Evolutionary conservation across 1,140 invertebrate species (phyloP).

Genomic region (Sesamia nonagrioides): DNA sequence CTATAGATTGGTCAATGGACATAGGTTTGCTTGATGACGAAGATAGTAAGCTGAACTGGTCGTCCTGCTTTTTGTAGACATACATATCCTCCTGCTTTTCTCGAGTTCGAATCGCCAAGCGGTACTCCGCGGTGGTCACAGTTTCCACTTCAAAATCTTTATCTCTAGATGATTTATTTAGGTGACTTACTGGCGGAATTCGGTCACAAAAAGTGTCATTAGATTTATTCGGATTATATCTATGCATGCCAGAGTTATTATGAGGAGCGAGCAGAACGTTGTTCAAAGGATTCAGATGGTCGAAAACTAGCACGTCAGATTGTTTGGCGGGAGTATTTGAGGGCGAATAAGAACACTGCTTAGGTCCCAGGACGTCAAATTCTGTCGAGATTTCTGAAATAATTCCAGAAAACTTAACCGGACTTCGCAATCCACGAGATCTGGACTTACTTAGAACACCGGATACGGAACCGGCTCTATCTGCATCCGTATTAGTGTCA

Average conservation of each 20-base stretch:
- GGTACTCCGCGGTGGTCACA: not conserved
- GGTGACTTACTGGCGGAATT: not conserved
- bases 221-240: conserved; percentile 65
- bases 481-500: conserved; percentile 53
- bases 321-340: not conserved
- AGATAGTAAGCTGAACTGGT: too few species aligned
- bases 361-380: not conserved
- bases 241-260: conserved; percentile 63
- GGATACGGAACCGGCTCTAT: not conserved
- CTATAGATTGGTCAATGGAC: conserved; percentile 62
- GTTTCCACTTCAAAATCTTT: not conserved
- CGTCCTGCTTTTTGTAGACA: too few species aligned
- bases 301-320: conserved; percentile 65
- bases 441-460: not conserved
- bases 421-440: not conserved
- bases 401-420: not conserved
- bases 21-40: conserved; percentile 56
- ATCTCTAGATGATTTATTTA: not conserved
- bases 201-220: conserved; percentile 35
- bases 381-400: not conserved
- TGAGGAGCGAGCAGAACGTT: conserved; percentile 69
- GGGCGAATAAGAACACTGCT: not conserved
- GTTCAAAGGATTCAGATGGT: conserved; percentile 76
- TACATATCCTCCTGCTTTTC: not conserved
- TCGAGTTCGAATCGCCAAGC: not conserved